These are phyloP conservation scores for Pristionchus exspectatus DNA, from an alignment of 2,888 invertebrate genomes.

Conservation along the genomic window DNA sequence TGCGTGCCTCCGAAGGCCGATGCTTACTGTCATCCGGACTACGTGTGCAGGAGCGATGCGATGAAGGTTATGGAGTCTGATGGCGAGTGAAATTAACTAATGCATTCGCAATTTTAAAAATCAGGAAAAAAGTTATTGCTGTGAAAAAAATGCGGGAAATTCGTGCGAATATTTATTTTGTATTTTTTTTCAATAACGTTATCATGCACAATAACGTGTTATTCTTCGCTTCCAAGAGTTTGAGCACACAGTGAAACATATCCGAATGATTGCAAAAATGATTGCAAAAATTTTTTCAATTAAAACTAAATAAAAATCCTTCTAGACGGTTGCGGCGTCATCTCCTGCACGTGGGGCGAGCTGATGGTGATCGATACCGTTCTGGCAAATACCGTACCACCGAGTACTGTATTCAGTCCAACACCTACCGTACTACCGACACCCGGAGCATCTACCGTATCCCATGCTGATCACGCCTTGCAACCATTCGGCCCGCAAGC, in stretches of 20 bases:
- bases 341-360: slow-evolving; percentile 21
- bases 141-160: too few species aligned
- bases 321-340: slow-evolving; percentile 9
- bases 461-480: not conserved
- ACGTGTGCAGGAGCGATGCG: slow-evolving; percentile 6
- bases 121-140: too few species aligned
- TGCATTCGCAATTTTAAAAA: too few species aligned
- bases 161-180: too few species aligned
- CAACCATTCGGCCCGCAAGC: too few species aligned
- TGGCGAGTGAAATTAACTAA: not conserved
- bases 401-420: not conserved
- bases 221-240: too few species aligned
- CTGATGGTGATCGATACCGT: slow-evolving; percentile 33
- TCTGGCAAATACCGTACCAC: not conserved
- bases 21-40: slow-evolving; percentile 29
- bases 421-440: not conserved
- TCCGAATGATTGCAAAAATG: too few species aligned
- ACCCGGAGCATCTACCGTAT: not conserved
- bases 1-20: not conserved
- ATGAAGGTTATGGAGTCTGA: not conserved
- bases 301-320: not conserved
- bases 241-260: too few species aligned
- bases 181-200: too few species aligned
- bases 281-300: not conserved
- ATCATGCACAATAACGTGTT: too few species aligned